Conservation (phyloP, 2,113 vertebrate species). For the Nothoprocta pentlandii region DNA sequence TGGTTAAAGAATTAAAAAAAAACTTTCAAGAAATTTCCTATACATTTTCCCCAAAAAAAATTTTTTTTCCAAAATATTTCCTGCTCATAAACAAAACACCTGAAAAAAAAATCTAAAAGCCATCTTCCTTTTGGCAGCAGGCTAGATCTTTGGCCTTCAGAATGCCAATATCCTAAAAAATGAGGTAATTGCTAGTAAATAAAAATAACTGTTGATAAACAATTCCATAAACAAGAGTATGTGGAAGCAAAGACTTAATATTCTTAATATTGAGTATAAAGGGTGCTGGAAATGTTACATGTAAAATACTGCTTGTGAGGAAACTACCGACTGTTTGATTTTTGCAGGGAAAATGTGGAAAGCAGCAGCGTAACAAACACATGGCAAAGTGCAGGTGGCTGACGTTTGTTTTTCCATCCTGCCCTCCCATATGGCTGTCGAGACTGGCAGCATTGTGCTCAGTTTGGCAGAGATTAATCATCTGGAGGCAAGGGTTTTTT, state of each 20-base stretch:
- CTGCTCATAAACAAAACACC: neutral
- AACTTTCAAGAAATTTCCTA: too few relatives aligned
- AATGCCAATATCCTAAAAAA: neutral
- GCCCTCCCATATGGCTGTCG: neutral
- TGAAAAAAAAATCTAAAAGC: neutral
- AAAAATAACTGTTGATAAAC: neutral
- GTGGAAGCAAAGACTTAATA: neutral
- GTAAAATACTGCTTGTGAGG: neutral
- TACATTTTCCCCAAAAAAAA: neutral
- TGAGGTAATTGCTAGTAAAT: neutral
- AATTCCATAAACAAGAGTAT: neutral
- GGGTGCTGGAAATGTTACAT: neutral
- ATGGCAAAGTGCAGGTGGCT: neutral
- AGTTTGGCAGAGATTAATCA: neutral
- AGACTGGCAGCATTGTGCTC: neutral
- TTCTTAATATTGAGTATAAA: neutral
- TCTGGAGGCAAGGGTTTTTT: neutral
- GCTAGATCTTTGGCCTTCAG: neutral
- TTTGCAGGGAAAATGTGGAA: neutral
- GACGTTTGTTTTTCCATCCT: neutral
- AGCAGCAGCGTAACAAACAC: fast-evolving
- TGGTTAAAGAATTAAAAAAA: neutral
- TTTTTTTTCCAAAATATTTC: neutral
- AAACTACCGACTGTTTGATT: neutral
- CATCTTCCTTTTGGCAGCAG: neutral